A percentile compares a stretch with the other conserved stretches of the same genome.
Conservation (phyloP, 2,797 vertebrate genomes). For the Echiichthys vipera region DNA sequence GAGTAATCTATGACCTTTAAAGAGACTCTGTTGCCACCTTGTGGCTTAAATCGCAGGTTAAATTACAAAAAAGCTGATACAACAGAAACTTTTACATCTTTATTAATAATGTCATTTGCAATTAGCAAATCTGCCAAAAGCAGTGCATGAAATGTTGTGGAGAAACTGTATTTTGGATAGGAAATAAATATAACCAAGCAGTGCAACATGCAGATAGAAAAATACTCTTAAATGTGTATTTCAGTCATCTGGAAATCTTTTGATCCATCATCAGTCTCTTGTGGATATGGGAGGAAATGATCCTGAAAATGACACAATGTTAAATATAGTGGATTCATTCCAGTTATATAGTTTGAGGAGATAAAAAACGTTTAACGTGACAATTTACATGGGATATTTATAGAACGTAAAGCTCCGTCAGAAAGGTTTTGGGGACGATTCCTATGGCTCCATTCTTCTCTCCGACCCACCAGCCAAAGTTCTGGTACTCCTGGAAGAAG, state of each 20-base stretch:
- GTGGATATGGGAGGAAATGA: neutral
- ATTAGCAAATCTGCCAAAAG: constrained; percentile 28
- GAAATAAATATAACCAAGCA: constrained; percentile 57
- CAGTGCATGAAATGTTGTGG: constrained; percentile 12
- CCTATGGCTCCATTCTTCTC: constrained; percentile 95
- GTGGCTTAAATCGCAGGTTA: constrained; percentile 53
- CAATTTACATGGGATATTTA: constrained; percentile 81
- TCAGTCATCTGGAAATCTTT: constrained; percentile 7
- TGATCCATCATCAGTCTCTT: constrained; percentile 2
- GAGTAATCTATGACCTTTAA: constrained; percentile 49
- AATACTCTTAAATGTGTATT: neutral
- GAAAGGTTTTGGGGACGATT: constrained; percentile 96
- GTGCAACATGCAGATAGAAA: constrained; percentile 22
- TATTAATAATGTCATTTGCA: constrained; percentile 37
- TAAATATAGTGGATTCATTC: neutral
- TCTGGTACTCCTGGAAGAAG: constrained; percentile 92
- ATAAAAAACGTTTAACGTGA: no score
- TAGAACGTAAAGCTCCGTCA: constrained; percentile 94
- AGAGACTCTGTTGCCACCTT: constrained; percentile 73
- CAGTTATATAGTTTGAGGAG: neutral
- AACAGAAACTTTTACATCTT: constrained; percentile 26
- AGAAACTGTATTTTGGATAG: neutral
- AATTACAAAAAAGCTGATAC: neutral
- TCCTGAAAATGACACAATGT: constrained; percentile 29
- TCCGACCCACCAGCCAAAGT: constrained; percentile 98